Evolutionary conservation across 2,888 invertebrate species (phyloP).

Genomic region (Drosophila atripex): DNA sequence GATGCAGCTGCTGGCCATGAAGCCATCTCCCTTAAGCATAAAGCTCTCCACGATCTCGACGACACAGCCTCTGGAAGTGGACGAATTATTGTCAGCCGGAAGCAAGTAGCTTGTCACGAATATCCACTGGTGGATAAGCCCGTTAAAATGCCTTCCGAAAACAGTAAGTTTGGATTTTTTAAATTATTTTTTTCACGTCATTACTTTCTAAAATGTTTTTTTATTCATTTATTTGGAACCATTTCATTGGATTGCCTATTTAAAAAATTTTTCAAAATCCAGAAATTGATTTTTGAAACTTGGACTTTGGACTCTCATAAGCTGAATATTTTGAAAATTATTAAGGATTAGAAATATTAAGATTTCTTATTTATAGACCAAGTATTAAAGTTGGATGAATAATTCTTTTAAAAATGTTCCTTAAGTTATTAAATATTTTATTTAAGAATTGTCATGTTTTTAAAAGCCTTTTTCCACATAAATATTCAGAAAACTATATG

Average conservation of each 20-base stretch:
- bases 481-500: no score
- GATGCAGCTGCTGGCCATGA: constrained; percentile 92
- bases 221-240: background rate
- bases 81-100: constrained; percentile 80
- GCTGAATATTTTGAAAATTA: background rate
- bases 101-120: constrained; percentile 81
- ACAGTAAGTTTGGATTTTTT: constrained; percentile 66
- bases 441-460: background rate
- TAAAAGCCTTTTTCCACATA: background rate
- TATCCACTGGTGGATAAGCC: constrained; percentile 81
- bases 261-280: no score
- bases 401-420: no score
- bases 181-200: background rate
- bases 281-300: constrained; percentile 8
- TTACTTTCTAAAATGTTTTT: constrained; percentile 14
- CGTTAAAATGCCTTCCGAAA: constrained; percentile 73
- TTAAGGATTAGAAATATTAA: background rate
- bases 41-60: constrained; percentile 83
- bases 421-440: background rate
- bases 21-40: constrained; percentile 89
- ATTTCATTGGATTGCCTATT: background rate
- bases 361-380: background rate
- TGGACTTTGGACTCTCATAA: constrained; percentile 21
- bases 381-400: no score
- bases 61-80: constrained; percentile 79